These are phyloP conservation scores for Crioceris asparagi DNA, from an alignment of 2,888 invertebrate genomes.

Conservation along the genomic window DNA sequence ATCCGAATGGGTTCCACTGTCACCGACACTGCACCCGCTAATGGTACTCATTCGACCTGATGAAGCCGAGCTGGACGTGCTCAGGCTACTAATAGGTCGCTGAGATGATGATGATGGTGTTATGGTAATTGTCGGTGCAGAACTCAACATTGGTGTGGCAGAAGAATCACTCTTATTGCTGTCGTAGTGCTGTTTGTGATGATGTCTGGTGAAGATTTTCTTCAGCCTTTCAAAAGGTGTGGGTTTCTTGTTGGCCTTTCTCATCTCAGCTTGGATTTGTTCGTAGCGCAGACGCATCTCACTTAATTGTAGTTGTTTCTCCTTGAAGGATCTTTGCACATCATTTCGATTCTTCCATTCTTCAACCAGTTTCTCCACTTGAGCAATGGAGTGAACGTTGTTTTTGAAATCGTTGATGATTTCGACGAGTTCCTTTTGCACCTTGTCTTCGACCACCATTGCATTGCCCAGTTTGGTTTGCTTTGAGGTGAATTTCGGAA, in stretches of 20 bases:
- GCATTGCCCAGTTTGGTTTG: conserved; percentile 27
- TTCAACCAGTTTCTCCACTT: conserved; percentile 75
- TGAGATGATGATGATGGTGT: conserved; percentile 29
- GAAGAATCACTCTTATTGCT: conserved; percentile 20
- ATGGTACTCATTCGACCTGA: conserved; percentile 75
- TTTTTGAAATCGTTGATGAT: conserved; percentile 85
- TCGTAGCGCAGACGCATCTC: conserved; percentile 68
- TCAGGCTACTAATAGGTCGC: conserved; percentile 58
- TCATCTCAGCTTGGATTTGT: conserved; percentile 67
- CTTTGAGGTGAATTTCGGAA: conserved; percentile 10
- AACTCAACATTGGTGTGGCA: conserved; percentile 10
- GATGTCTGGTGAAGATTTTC: conserved; percentile 22
- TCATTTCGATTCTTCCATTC: conserved; percentile 82
- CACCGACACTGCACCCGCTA: conserved; percentile 70
- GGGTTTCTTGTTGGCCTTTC: conserved; percentile 62
- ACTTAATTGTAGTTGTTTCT: conserved; percentile 72
- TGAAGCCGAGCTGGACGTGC: conserved; percentile 61
- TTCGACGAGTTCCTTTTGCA: conserved; percentile 72
- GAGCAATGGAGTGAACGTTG: conserved; percentile 73
- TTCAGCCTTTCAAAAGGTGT: conserved; percentile 68
- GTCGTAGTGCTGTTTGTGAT: conserved; percentile 14
- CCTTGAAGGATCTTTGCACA: conserved; percentile 74
- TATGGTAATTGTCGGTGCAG: conserved; percentile 16
- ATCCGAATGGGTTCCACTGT: conserved; percentile 79
- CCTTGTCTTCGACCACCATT: conserved; percentile 39